Evolutionary conservation across 2,113 vertebrate species (phyloP).

Genomic region (Promerops cafer): DNA sequence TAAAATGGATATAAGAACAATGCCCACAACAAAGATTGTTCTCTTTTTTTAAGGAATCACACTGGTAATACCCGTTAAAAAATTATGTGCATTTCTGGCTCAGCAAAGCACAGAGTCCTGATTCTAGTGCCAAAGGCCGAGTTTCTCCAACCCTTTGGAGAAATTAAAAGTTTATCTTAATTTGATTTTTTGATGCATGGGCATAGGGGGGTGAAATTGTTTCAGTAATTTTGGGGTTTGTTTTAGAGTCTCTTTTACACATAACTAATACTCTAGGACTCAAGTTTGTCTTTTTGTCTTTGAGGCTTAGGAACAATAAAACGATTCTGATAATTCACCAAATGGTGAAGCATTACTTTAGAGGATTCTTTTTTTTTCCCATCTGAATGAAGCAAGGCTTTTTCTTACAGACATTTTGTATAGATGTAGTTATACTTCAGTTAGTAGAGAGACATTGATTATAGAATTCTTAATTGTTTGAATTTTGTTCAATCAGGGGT

Average conservation of each 20-base stretch:
- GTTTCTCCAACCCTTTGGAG: background rate
- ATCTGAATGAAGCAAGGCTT: background rate
- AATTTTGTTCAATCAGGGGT: background rate
- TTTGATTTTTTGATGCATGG: background rate
- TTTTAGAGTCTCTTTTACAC: background rate
- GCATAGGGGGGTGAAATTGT: accelerated
- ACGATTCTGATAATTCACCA: background rate
- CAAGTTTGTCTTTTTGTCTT: background rate
- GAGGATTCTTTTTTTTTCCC: background rate
- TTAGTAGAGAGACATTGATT: background rate
- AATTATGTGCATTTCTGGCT: background rate
- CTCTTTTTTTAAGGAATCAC: background rate
- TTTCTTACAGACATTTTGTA: background rate
- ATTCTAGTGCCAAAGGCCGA: background rate
- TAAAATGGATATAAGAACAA: background rate
- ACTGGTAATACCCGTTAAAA: background rate
- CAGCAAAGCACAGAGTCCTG: background rate
- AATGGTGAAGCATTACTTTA: background rate
- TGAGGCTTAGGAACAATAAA: background rate
- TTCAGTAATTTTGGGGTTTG: background rate
- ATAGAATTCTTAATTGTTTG: background rate
- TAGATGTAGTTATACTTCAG: background rate
- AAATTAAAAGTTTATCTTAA: background rate
- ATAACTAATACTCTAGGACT: background rate
- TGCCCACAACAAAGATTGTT: background rate